Conservation (phyloP, 2,113 vertebrate genomes). For the Mirounga angustirostris region DNA sequence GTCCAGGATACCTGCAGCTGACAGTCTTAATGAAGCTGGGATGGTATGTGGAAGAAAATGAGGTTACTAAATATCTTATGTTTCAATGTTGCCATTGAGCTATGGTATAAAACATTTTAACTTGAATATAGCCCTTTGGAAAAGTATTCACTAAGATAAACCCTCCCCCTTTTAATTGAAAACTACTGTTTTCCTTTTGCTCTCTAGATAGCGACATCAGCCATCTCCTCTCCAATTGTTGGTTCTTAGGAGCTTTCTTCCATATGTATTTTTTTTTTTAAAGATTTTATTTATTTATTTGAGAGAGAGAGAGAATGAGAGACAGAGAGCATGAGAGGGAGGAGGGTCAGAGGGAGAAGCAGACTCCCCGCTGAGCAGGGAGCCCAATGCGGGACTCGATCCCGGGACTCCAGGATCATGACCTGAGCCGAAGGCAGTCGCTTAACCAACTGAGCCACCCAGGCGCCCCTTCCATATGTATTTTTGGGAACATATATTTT, state of each 20-base stretch:
- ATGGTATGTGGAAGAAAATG: not conserved
- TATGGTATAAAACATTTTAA: not conserved
- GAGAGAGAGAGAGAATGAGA: too few species aligned
- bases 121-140: not conserved
- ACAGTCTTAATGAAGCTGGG: not conserved
- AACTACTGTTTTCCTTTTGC: not conserved
- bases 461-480: not conserved
- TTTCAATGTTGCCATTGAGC: not conserved
- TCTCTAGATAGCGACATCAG: not conserved
- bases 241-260: not conserved
- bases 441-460: too few species aligned
- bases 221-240: not conserved
- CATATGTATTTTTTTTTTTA: not conserved
- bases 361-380: too few species aligned
- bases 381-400: too few species aligned
- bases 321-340: too few species aligned
- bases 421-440: too few species aligned
- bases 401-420: too few species aligned
- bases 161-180: not conserved
- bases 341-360: too few species aligned
- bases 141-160: slow-evolving; percentile 35
- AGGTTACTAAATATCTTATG: not conserved
- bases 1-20: not conserved
- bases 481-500: not conserved
- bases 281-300: too few species aligned